A percentile compares a stretch with the other conserved stretches of the same genome.
Evolutionary conservation across 2,113 vertebrate genomes (phyloP).

Genomic region (Trematocara marginatum): DNA sequence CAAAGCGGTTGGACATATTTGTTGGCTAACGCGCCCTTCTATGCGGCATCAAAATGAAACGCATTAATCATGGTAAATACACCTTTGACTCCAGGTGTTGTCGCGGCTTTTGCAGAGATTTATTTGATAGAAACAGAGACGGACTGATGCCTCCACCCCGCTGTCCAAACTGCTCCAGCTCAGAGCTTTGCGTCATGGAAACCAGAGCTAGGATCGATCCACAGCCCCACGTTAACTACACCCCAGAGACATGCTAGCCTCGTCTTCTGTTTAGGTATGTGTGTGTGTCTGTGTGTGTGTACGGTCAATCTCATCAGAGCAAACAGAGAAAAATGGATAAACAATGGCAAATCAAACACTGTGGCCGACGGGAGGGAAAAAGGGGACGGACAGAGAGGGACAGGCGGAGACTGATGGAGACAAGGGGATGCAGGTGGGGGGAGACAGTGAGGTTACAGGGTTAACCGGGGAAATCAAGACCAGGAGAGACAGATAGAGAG

Average conservation of each 20-base stretch:
- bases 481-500: not conserved
- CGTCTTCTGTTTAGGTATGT: constrained; percentile 61
- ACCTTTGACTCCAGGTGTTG: not conserved
- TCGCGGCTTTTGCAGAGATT: not conserved
- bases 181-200: constrained; percentile 58
- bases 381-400: not conserved
- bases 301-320: constrained; percentile 61
- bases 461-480: constrained; percentile 20
- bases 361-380: constrained; percentile 17
- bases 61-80: constrained; percentile 13
- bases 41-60: constrained; percentile 4
- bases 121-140: constrained; percentile 31
- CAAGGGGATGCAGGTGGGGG: not conserved
- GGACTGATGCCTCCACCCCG: constrained; percentile 34
- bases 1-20: not conserved
- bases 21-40: not conserved
- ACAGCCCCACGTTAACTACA: constrained; percentile 59
- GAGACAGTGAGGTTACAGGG: constrained; percentile 28
- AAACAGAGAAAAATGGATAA: constrained; percentile 70
- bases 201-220: constrained; percentile 67
- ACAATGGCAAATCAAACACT: constrained; percentile 63
- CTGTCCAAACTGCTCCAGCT: constrained; percentile 40
- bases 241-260: constrained; percentile 59
- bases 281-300: not conserved
- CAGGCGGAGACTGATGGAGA: constrained; percentile 30